Evolutionary conservation across 2,113 vertebrate species (phyloP).

Genomic region (Tylochromis polylepis): DNA sequence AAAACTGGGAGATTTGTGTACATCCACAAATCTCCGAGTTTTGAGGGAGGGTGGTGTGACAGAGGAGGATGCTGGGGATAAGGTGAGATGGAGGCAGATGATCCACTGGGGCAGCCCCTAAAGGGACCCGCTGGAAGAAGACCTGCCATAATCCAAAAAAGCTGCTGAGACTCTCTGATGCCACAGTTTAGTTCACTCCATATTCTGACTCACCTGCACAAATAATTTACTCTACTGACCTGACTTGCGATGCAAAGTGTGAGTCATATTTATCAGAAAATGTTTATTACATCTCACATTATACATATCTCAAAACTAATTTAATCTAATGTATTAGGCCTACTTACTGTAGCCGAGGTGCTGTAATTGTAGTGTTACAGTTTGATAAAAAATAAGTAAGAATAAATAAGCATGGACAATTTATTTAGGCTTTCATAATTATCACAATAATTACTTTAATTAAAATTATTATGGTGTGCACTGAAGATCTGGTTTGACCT

Average conservation of each 20-base stretch:
- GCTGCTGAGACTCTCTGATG: background rate
- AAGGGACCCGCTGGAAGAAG: background rate
- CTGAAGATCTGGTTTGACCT: background rate
- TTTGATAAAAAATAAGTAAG: background rate
- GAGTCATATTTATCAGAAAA: background rate
- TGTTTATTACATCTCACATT: background rate
- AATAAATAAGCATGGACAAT: fast-evolving
- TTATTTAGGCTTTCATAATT: background rate
- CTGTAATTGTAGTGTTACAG: background rate
- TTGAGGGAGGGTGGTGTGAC: background rate
- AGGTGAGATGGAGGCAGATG: background rate
- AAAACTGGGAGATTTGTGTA: background rate
- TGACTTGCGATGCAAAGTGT: background rate
- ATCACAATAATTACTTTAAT: background rate
- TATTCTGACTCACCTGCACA: background rate
- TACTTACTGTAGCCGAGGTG: background rate
- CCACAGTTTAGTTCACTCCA: background rate
- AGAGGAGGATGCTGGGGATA: background rate
- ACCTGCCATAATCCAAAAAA: background rate
- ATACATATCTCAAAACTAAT: background rate
- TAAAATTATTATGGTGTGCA: background rate
- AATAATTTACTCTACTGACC: background rate
- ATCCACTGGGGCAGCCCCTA: background rate
- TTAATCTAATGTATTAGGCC: background rate
- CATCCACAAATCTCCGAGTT: too few species aligned